Base-by-base conservation (phyloP, 1,140 invertebrate genomes). In the Plectrocnemia conspersa region DNA sequence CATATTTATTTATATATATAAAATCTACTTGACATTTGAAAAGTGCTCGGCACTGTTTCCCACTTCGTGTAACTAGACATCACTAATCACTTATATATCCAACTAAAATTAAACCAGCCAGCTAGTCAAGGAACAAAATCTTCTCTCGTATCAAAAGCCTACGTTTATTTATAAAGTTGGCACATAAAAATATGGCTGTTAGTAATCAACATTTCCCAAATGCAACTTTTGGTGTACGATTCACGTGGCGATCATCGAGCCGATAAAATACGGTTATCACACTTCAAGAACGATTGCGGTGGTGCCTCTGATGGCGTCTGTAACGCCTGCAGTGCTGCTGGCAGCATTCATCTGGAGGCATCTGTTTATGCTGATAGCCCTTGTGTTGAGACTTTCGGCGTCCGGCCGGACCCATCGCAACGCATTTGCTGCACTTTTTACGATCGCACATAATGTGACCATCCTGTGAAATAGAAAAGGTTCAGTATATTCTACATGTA, bases 401-500 rank as follows among this genome's bases (percentile, higher is more conserved):
- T 7, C 25, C 19, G 23, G 13, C 25, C 11, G 10, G 4, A 29
- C 2, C 19, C 21, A 23, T 23, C 3, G 21, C 16, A 13, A 4
- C 13, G 4, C 5, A 13, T 4, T 5, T 36, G 5, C 3, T 36
- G 72, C 89, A 92, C n/a, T 82, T 79, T 59, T 87, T 87, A 52
- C 86, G 76, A 54, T 84, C 82, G 66, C 89, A 92, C 59, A 79
- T 85, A 33, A 86, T 81, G 63, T 81, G 80, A 38, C 87, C 85
- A 65, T 91, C 88, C 89, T 92, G 71, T 1, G 61, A 58, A 62
- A 58, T 55, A 25, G 22, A 47, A 2, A 18, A 27, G 22, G 2
- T 23, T 40, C 24, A 11, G 29, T 42, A 21, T 47, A 27, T 13
- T 13, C 7, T 24, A 45, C 6, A 49, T 48, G 1, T 21, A 49